phyloP scores from a whole-genome alignment of 53 echinoderm and acorn worm species.

The Holothuria scabra region DNA sequence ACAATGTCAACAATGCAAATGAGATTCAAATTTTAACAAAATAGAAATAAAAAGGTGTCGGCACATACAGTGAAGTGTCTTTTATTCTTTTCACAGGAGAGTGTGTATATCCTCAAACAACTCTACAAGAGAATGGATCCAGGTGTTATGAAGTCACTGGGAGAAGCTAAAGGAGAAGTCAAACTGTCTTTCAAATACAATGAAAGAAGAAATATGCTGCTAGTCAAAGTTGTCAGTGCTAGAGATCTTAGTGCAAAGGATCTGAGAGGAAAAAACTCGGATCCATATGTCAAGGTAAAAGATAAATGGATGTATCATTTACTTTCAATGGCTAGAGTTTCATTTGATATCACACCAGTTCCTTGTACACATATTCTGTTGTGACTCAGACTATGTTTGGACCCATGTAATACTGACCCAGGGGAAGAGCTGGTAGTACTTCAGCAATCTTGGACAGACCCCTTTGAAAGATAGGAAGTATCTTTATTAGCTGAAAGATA shows the following conservation, averaged over 20 bases:
- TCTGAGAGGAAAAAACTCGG: slow-evolving; percentile 78
- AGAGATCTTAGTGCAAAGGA: slow-evolving; percentile 94
- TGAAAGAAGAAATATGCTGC: slow-evolving; percentile 55
- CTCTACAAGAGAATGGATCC: slow-evolving; percentile 97
- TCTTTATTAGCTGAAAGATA: too few species aligned
- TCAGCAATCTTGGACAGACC: too few species aligned
- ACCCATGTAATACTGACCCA: too few species aligned
- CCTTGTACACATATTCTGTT: too few species aligned
- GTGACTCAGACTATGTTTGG: too few species aligned
- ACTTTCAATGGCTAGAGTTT: background rate
- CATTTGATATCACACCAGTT: background rate
- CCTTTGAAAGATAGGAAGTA: too few species aligned
- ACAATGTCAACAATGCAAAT: too few species aligned
- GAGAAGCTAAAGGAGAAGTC: slow-evolving; percentile 92
- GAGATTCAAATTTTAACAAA: too few species aligned
- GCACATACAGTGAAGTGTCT: background rate
- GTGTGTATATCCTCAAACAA: slow-evolving; percentile 92
- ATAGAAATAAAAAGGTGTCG: too few species aligned
- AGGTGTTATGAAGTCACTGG: slow-evolving; percentile 87
- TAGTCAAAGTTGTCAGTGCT: slow-evolving; percentile 88
- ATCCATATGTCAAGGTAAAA: slow-evolving; percentile 88
- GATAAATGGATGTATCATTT: background rate
- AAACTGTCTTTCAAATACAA: slow-evolving; percentile 93
- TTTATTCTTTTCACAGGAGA: slow-evolving; percentile 61
- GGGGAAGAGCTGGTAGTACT: too few species aligned